A percentile compares a stretch with the other conserved stretches of the same genome.
Evolutionary conservation across 2,888 invertebrate species (phyloP).

Genomic region (Falcaria lacertinaria): DNA sequence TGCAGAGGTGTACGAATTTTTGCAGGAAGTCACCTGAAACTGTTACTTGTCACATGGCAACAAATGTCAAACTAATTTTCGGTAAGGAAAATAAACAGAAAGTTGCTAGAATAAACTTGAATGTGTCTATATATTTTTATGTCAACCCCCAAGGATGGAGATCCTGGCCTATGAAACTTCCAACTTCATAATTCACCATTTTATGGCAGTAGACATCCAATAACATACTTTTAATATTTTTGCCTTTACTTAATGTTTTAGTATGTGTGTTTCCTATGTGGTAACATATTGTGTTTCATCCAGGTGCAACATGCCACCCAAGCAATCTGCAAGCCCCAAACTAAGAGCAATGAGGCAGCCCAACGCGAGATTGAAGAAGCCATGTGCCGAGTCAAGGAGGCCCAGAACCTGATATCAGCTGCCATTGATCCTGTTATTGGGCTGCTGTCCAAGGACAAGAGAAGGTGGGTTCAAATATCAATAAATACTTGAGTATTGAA

Average conservation of each 20-base stretch:
- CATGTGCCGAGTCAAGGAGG: slow-evolving; percentile 97
- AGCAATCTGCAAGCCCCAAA: slow-evolving; percentile 94
- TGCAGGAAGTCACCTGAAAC: neutral
- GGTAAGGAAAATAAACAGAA: neutral
- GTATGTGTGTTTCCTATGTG: neutral
- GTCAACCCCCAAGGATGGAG: neutral
- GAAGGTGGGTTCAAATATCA: slow-evolving; percentile 64
- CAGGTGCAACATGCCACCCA: slow-evolving; percentile 94
- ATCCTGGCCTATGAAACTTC: neutral
- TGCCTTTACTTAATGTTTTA: neutral
- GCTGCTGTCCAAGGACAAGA: slow-evolving; percentile 90
- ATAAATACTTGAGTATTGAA: slow-evolving; percentile 23
- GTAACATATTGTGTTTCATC: slow-evolving; percentile 19
- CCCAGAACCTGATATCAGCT: slow-evolving; percentile 95
- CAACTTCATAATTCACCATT: neutral
- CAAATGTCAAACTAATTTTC: neutral
- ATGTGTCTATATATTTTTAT: slow-evolving; percentile 10
- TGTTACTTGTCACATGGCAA: neutral
- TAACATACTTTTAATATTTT: neutral
- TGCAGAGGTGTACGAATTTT: neutral
- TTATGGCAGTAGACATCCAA: neutral
- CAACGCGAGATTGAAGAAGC: slow-evolving; percentile 98
- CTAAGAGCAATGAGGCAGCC: slow-evolving; percentile 96
- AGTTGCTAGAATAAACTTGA: neutral
- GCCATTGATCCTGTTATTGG: slow-evolving; percentile 95